These are phyloP conservation scores for Schizotus pectinicornis DNA, from an alignment of 2,888 invertebrate species.

Conservation along the genomic window DNA sequence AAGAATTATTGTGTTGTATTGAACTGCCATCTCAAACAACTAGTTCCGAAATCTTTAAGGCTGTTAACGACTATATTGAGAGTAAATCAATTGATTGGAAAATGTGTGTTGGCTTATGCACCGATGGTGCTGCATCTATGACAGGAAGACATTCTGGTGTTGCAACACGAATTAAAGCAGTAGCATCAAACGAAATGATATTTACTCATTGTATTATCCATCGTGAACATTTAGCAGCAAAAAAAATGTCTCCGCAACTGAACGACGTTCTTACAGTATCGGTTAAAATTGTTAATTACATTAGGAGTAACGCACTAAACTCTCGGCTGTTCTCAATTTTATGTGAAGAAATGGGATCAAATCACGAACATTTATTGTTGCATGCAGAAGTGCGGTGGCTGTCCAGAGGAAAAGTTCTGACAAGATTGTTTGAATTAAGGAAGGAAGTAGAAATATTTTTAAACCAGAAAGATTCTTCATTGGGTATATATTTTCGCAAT, in stretches of 20 bases:
- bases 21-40: background rate
- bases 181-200: background rate
- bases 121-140: conserved; percentile 3
- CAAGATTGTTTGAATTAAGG: no score
- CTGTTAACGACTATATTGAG: background rate
- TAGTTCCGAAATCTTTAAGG: conserved; percentile 5
- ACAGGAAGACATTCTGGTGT: conserved; percentile 4
- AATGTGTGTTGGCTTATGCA: background rate
- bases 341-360: conserved; percentile 3
- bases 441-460: no score
- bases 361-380: background rate
- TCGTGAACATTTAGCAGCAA: background rate
- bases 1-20: background rate
- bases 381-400: background rate
- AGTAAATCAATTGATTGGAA: background rate
- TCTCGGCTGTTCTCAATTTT: background rate
- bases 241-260: background rate
- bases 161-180: background rate
- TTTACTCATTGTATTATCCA: conserved; percentile 2
- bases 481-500: no score
- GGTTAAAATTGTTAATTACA: background rate
- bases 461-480: no score
- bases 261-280: background rate
- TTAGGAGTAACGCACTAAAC: background rate
- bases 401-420: no score